Percentiles rank a stretch among this genome's conserved stretches.
phyloP scores from a whole-genome alignment of 2,888 invertebrate species.

The Colletes collaris region DNA sequence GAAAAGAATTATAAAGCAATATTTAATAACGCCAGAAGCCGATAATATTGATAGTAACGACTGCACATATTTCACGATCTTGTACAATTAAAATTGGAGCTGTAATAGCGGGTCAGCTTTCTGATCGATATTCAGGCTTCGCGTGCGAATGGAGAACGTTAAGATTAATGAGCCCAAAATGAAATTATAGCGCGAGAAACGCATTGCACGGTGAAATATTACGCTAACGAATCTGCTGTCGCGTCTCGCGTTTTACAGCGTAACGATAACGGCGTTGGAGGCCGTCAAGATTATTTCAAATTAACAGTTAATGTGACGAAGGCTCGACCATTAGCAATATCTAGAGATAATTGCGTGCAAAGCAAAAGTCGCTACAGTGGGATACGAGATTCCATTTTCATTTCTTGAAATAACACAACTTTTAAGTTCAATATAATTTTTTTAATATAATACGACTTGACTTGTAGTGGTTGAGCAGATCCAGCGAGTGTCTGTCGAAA shows the following conservation, averaged over 20 bases:
- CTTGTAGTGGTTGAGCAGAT: background rate
- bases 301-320: background rate
- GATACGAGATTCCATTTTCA: no score
- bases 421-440: no score
- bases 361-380: no score
- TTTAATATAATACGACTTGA: no score
- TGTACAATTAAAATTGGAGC: constrained; percentile 3
- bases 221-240: constrained; percentile 3
- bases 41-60: constrained; percentile 7
- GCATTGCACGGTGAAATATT: background rate
- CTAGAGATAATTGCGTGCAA: no score
- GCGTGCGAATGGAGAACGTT: constrained; percentile 4
- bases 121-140: constrained; percentile 2
- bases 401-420: no score
- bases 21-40: background rate
- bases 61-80: constrained; percentile 13
- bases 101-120: background rate
- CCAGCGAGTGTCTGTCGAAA: background rate
- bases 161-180: constrained; percentile 15
- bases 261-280: background rate
- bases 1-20: no score
- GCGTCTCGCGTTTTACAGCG: background rate
- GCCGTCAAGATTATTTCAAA: background rate
- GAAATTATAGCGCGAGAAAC: constrained; percentile 1
- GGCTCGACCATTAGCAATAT: no score